These are phyloP conservation scores for Dolichomitus sp. DNA, from an alignment of 2,888 invertebrate species.

Conservation along the genomic window DNA sequence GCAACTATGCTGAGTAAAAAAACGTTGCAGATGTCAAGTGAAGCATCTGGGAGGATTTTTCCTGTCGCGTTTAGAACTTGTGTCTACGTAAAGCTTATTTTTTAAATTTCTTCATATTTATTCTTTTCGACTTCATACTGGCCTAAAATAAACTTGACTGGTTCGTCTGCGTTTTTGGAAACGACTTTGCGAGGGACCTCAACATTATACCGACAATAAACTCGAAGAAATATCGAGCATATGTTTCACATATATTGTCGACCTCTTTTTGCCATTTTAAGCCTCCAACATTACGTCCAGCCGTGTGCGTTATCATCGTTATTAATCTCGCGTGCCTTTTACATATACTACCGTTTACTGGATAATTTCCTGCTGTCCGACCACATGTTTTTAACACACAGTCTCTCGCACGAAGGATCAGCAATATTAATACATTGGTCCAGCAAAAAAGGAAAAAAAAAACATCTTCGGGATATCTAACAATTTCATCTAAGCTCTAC, in stretches of 20 bases:
- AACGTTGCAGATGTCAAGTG: slow-evolving; percentile 17
- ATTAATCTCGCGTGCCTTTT: slow-evolving; percentile 19
- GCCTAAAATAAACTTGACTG: slow-evolving; percentile 10
- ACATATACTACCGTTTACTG: slow-evolving; percentile 7
- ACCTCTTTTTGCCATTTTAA: slow-evolving; percentile 7
- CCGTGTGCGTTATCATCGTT: slow-evolving; percentile 54
- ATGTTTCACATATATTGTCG: slow-evolving; percentile 11
- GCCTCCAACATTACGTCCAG: slow-evolving; percentile 12
- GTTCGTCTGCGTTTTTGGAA: slow-evolving; percentile 1
- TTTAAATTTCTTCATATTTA: not conserved
- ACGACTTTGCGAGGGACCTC: slow-evolving; percentile 6
- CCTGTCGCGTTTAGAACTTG: slow-evolving; percentile 66
- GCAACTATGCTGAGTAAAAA: slow-evolving; percentile 7
- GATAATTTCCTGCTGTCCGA: slow-evolving; percentile 33
- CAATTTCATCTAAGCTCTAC: slow-evolving; percentile 41
- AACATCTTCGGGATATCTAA: slow-evolving; percentile 31
- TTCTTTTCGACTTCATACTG: slow-evolving; percentile 12
- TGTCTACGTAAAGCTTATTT: slow-evolving; percentile 18
- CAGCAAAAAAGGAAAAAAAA: not conserved
- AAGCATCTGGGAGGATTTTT: not conserved
- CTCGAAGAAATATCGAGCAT: slow-evolving; percentile 1
- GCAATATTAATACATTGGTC: slow-evolving; percentile 53
- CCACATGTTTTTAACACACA: slow-evolving; percentile 16
- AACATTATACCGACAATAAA: slow-evolving; percentile 1
- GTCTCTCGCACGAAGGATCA: slow-evolving; percentile 27